Conservation (phyloP, 2,797 vertebrate genomes). For the Scleropages formosus region DNA sequence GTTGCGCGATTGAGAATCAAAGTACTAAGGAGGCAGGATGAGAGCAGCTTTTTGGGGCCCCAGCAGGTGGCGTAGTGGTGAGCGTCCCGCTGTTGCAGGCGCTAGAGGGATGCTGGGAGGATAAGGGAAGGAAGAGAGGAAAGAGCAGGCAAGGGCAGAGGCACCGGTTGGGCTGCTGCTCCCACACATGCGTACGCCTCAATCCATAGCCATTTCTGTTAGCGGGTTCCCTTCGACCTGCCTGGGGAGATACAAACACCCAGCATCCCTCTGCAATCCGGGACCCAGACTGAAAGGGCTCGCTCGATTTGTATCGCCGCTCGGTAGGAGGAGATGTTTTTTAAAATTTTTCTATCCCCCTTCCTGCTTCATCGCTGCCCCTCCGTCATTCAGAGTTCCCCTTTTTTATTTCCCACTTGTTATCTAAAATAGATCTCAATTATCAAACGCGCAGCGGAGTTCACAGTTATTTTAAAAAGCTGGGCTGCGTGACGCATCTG, state of each 20-base stretch:
- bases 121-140: no score
- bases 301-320: conserved; percentile 24
- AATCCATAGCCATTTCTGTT: neutral
- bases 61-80: neutral
- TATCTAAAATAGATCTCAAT: neutral
- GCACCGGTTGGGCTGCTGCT: no score
- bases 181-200: neutral
- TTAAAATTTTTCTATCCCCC: neutral
- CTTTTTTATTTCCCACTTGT: conserved; percentile 21
- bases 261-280: conserved; percentile 1
- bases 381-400: conserved; percentile 23
- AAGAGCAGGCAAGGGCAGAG: no score
- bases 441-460: conserved; percentile 35
- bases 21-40: neutral
- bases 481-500: conserved; percentile 14
- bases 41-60: neutral
- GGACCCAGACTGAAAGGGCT: conserved; percentile 13
- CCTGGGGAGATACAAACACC: neutral
- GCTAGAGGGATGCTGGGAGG: neutral
- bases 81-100: neutral
- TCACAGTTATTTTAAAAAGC: conserved; percentile 37
- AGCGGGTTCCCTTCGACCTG: neutral
- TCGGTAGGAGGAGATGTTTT: conserved; percentile 7
- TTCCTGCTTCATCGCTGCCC: neutral
- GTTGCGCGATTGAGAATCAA: no score